phyloP scores from a whole-genome alignment of 2,888 invertebrate genomes.

The Philhelius pedissequus region DNA sequence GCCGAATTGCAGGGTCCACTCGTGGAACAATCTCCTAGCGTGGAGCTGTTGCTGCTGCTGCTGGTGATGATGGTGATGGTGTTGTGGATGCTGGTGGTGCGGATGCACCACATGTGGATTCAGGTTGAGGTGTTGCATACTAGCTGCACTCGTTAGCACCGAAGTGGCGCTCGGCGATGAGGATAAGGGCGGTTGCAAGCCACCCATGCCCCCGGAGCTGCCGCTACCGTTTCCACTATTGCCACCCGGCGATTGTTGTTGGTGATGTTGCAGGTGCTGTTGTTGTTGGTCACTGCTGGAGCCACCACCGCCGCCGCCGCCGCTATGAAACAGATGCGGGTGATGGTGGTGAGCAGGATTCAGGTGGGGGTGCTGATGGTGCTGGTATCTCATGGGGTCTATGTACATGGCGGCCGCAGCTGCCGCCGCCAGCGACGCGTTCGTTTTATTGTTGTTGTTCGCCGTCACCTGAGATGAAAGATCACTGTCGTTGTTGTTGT shows the following conservation, averaged over 20 bases:
- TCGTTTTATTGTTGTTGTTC: slow-evolving; percentile 73
- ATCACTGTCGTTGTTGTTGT: slow-evolving; percentile 73
- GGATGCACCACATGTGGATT: slow-evolving; percentile 78
- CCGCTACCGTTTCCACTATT: slow-evolving; percentile 39
- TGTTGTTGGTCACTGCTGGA: slow-evolving; percentile 75
- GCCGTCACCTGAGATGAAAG: slow-evolving; percentile 74
- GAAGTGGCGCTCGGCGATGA: slow-evolving; percentile 75
- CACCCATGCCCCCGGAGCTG: slow-evolving; percentile 73
- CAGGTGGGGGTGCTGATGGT: slow-evolving; percentile 77
- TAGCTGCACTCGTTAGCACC: slow-evolving; percentile 73
- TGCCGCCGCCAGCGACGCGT: slow-evolving; percentile 78
- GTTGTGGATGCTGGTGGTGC: slow-evolving; percentile 77
- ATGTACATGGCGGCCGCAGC: slow-evolving; percentile 79
- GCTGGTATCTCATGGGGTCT: slow-evolving; percentile 79
- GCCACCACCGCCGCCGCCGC: slow-evolving; percentile 57
- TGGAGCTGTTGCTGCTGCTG: slow-evolving; percentile 79
- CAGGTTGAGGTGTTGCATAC: slow-evolving; percentile 76
- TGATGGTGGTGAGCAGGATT: slow-evolving; percentile 74
- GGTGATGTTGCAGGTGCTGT: slow-evolving; percentile 74
- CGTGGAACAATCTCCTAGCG: slow-evolving; percentile 78
- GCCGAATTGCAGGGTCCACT: slow-evolving; percentile 79
- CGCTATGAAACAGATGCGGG: slow-evolving; percentile 77
- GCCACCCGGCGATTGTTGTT: slow-evolving; percentile 72
- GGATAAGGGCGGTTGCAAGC: slow-evolving; percentile 75
- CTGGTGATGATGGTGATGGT: slow-evolving; percentile 78